Evolutionary conservation across 1,140 invertebrate genomes (phyloP), one percentile per base, ranked within the genome.

Genomic region (Apis laboriosa): DNA sequence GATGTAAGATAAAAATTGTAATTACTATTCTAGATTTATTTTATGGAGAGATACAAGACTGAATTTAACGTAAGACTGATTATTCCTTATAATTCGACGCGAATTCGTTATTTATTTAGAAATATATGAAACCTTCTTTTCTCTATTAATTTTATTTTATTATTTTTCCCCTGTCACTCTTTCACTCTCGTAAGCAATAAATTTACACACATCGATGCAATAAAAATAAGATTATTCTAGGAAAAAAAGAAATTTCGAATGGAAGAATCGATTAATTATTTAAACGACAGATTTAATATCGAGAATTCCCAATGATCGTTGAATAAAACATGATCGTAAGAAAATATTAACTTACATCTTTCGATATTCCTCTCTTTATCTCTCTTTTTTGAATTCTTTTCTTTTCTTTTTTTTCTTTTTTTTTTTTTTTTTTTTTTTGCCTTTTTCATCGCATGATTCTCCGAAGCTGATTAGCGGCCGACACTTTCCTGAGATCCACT

Each of bases 401-500:
- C n/a, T 51, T 49, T 19, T 61, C n/a, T n/a, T n/a, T n/a, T n/a
- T n/a, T n/a, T n/a, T n/a, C n/a, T 66, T 17, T 28, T 53, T 51
- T 84, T 73, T 49, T 7, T 28, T 51, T 17, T 28, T 19, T 53
- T 0, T 28, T 53, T 28, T 64, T 43, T n/a, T 67, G 19, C 9
- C 28, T 68, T 24, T 85, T 64, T 53, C 2, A 21, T 17, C 34
- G 28, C 9, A 55, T 58, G 60, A 55, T 76, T 80, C 71, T 66
- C 43, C 78, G 56, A 17, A 72, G 15, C 24, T 11, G 17, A 2
- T 24, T 11, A 28, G 15, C 19, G 21, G 51, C 17, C 24, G 1
- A 9, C n/a, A 58, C 64, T 72, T 60, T 55, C 78, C 53, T 80
- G 4, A 51, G n/a, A 67, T 68, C 68, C 72, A 86, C 64, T 90